Evolutionary conservation across 2,888 invertebrate genomes (phyloP).

Genomic region (Clitarchus hookeri): DNA sequence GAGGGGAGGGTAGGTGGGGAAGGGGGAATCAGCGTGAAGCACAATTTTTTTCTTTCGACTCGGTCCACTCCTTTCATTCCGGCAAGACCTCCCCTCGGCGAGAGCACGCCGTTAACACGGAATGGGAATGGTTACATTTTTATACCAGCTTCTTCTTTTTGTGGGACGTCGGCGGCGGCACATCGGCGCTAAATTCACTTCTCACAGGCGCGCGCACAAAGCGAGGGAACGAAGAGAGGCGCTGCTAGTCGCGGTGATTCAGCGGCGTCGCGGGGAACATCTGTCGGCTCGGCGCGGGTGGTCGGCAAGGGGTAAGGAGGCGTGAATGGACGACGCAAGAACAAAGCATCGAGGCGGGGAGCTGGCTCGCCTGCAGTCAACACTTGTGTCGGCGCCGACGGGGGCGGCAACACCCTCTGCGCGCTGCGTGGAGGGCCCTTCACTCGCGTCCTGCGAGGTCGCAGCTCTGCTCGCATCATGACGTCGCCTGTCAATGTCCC

Average conservation of each 20-base stretch:
- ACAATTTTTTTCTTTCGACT: conserved; percentile 35
- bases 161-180: not conserved
- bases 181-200: not conserved
- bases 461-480: too few relatives aligned
- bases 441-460: too few relatives aligned
- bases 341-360: too few relatives aligned
- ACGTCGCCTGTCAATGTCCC: too few relatives aligned
- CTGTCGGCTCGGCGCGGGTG: too few relatives aligned
- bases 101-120: not conserved
- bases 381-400: too few relatives aligned
- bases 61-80: conserved; percentile 31
- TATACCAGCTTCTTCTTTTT: conserved; percentile 14
- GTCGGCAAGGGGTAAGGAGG: too few relatives aligned
- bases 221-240: not conserved
- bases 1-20: not conserved
- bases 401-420: too few relatives aligned
- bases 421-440: too few relatives aligned
- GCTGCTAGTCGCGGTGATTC: not conserved
- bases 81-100: not conserved
- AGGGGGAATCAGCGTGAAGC: conserved; percentile 33
- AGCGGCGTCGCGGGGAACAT: not conserved
- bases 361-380: too few relatives aligned
- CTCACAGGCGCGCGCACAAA: not conserved
- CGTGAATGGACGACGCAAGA: too few relatives aligned
- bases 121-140: conserved; percentile 26